Percentiles rank a stretch among this genome's conserved stretches.
Evolutionary conservation across 2,113 vertebrate species (phyloP).

Genomic region (Hiodon alosoides): DNA sequence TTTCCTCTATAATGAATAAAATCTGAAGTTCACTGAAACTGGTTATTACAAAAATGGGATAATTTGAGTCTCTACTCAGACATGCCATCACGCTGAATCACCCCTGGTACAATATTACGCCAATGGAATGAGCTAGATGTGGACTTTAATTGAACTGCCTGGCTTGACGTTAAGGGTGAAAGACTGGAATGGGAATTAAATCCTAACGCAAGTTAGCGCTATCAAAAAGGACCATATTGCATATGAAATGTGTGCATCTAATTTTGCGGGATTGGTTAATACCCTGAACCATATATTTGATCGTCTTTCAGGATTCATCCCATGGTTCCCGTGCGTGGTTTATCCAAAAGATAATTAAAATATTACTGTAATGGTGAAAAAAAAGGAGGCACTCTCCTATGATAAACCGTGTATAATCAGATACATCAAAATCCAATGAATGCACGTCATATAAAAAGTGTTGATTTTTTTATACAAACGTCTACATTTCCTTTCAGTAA

Average conservation of each 20-base stretch:
- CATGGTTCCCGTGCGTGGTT: conserved; percentile 21
- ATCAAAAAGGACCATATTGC: conserved; percentile 12
- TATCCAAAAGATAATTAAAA: conserved; percentile 26
- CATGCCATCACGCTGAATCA: conserved; percentile 18
- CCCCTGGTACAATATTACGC: conserved; percentile 22
- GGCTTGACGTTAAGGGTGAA: conserved; percentile 21
- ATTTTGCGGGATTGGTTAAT: conserved; percentile 10
- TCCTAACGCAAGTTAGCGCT: conserved; percentile 21
- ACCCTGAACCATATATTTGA: conserved; percentile 13
- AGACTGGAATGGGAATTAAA: conserved; percentile 12
- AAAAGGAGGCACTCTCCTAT: too few species aligned
- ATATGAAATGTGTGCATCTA: not conserved
- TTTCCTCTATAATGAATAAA: conserved; percentile 19
- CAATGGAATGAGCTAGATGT: conserved; percentile 26
- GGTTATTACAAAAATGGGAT: conserved; percentile 17
- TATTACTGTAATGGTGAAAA: not conserved
- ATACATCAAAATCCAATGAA: conserved; percentile 8
- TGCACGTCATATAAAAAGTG: conserved; percentile 20
- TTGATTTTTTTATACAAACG: conserved; percentile 16
- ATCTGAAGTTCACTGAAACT: conserved; percentile 12
- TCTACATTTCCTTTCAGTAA: not conserved
- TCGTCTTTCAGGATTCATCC: conserved; percentile 23
- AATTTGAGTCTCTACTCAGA: conserved; percentile 16
- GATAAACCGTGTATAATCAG: too few species aligned
- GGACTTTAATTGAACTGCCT: conserved; percentile 33